A percentile compares a stretch with the other conserved stretches of the same genome.
These are phyloP conservation scores for Oryzaephilus surinamensis DNA, from an alignment of 1,140 invertebrate genomes.

Conservation along the genomic window DNA sequence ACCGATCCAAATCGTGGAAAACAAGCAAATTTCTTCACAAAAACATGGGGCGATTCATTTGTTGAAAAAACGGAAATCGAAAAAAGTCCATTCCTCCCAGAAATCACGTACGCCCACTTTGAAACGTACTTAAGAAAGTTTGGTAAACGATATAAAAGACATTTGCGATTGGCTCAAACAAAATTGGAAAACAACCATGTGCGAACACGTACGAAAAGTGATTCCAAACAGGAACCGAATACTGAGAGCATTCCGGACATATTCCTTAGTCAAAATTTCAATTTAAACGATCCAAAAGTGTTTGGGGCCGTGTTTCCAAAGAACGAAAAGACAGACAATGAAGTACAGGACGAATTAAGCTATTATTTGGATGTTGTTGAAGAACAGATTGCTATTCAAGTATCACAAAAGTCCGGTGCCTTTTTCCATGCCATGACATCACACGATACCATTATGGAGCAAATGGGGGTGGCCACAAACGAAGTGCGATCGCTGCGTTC, in stretches of 20 bases:
- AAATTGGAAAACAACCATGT: slow-evolving; percentile 32
- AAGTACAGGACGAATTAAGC: slow-evolving; percentile 61
- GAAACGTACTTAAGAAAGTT: slow-evolving; percentile 77
- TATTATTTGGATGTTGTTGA: slow-evolving; percentile 94
- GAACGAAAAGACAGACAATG: slow-evolving; percentile 36
- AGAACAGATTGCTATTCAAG: slow-evolving; percentile 90
- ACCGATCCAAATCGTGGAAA: slow-evolving; percentile 90
- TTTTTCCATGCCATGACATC: slow-evolving; percentile 97
- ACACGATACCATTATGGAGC: slow-evolving; percentile 85
- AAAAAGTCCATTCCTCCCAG: slow-evolving; percentile 69
- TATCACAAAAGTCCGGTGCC: slow-evolving; percentile 88
- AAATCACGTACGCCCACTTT: slow-evolving; percentile 77
- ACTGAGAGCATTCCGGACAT: slow-evolving; percentile 65
- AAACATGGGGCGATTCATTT: slow-evolving; percentile 95
- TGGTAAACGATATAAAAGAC: slow-evolving; percentile 48
- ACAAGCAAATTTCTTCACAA: slow-evolving; percentile 89
- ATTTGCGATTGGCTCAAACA: slow-evolving; percentile 39
- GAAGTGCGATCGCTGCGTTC: slow-evolving; percentile 64
- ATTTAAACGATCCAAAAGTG: slow-evolving; percentile 68
- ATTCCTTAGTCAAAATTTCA: slow-evolving; percentile 75
- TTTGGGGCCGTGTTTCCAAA: slow-evolving; percentile 67
- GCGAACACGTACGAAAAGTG: slow-evolving; percentile 12
- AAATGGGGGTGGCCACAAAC: slow-evolving; percentile 71
- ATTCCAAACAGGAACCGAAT: slow-evolving; percentile 5
- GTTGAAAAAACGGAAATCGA: slow-evolving; percentile 69